phyloP scores from a whole-genome alignment of 2,797 vertebrate genomes.

The Gymnopithys bicolor region DNA sequence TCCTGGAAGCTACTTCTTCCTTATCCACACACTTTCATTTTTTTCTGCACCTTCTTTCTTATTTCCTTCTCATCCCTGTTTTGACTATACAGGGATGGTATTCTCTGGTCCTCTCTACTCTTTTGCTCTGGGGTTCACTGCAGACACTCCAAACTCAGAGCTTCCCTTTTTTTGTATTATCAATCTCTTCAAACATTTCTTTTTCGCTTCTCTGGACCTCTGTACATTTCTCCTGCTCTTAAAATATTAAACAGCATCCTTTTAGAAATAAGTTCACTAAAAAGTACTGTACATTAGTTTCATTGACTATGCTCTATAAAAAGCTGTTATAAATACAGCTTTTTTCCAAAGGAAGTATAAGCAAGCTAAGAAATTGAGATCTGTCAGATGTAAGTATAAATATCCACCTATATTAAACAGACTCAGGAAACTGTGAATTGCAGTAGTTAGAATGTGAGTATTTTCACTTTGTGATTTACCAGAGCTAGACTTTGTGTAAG shows the following conservation, averaged over 20 bases:
- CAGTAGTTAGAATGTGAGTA: background rate
- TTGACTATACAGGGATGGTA: background rate
- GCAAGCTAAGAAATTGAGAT: conserved; percentile 21
- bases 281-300: conserved; percentile 15
- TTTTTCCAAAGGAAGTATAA: conserved; percentile 53
- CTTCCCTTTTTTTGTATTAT: background rate
- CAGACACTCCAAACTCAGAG: background rate
- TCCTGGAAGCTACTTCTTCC: conserved; percentile 46
- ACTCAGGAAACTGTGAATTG: background rate
- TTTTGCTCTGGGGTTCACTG: background rate
- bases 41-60: conserved; percentile 38
- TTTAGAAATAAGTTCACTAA: conserved; percentile 1
- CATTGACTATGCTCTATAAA: conserved; percentile 26
- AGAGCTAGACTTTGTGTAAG: background rate
- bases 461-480: conserved; percentile 20
- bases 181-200: background rate
- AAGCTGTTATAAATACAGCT: conserved; percentile 18
- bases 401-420: conserved; percentile 8
- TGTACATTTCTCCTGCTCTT: conserved; percentile 1
- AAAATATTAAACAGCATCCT: conserved; percentile 48
- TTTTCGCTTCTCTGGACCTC: background rate
- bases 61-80: conserved; percentile 20
- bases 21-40: conserved; percentile 43
- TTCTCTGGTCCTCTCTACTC: background rate
- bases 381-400: background rate